Evolutionary conservation across 2,797 vertebrate species (phyloP).

Genomic region (Hemitrygon akajei): DNA sequence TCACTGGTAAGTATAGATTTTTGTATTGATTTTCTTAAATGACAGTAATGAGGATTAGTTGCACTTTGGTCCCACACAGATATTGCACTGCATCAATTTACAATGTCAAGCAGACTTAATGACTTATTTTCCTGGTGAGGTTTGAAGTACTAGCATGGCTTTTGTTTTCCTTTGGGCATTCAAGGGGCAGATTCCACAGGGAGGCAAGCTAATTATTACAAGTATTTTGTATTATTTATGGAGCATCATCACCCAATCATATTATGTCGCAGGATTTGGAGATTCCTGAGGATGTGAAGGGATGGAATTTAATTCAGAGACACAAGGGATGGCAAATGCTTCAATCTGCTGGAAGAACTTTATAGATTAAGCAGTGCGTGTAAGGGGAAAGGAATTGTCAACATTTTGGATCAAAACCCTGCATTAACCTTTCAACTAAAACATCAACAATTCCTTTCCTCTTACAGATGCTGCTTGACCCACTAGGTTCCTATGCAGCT

Average conservation of each 20-base stretch:
- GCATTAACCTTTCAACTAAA: no score
- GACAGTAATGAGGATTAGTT: neutral
- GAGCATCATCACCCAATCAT: neutral
- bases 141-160: neutral
- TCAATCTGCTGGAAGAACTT: no score
- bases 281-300: neutral
- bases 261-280: neutral
- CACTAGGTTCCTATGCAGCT: no score
- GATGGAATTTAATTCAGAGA: neutral
- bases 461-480: no score
- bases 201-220: neutral
- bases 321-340: no score
- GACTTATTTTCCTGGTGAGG: neutral
- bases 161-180: neutral
- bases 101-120: neutral
- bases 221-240: neutral
- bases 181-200: neutral
- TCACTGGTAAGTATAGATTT: neutral
- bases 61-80: neutral
- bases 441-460: no score
- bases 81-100: neutral
- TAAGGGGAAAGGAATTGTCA: no score
- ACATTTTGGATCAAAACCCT: no score
- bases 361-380: no score
- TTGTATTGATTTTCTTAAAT: neutral